Evolutionary conservation across 53 echinoderm and acorn worm species (phyloP).

Genomic region (Antedon mediterranea): DNA sequence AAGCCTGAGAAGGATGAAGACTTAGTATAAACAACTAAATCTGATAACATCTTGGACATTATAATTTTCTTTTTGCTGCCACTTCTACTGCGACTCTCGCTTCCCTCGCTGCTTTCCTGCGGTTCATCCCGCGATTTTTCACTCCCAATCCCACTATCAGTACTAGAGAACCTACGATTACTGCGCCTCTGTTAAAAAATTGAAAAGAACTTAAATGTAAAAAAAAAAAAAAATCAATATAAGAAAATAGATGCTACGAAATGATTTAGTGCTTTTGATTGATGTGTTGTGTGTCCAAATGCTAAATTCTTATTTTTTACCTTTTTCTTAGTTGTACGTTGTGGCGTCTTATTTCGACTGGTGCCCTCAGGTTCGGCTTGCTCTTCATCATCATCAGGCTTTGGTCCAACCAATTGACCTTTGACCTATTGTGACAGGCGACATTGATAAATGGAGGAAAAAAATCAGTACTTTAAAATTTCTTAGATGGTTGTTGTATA

Average conservation of each 20-base stretch:
- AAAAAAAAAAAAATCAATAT: too few relatives aligned
- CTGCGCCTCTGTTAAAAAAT: neutral
- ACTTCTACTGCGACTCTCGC: neutral
- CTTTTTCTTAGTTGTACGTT: neutral
- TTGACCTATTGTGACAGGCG: neutral
- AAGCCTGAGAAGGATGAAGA: slow-evolving; percentile 82
- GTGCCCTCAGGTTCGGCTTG: neutral
- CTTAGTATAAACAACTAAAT: slow-evolving; percentile 73
- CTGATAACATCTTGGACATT: slow-evolving; percentile 65
- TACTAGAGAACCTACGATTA: neutral
- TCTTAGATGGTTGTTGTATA: too few relatives aligned
- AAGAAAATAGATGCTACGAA: too few relatives aligned
- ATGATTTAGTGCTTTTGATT: too few relatives aligned
- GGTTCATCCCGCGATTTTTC: neutral
- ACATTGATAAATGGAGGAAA: too few relatives aligned
- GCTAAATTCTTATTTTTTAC: too few relatives aligned
- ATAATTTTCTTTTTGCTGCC: slow-evolving; percentile 52
- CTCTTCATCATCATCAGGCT: neutral
- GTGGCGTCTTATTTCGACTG: neutral
- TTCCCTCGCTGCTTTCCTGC: neutral
- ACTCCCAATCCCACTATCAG: neutral
- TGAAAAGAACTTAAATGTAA: too few relatives aligned
- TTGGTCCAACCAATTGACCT: neutral
- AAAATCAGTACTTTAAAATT: too few relatives aligned
- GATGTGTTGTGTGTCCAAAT: too few relatives aligned